Evolutionary conservation across 2,797 vertebrate genomes (phyloP).

Genomic region (Crypturellus tataupa): DNA sequence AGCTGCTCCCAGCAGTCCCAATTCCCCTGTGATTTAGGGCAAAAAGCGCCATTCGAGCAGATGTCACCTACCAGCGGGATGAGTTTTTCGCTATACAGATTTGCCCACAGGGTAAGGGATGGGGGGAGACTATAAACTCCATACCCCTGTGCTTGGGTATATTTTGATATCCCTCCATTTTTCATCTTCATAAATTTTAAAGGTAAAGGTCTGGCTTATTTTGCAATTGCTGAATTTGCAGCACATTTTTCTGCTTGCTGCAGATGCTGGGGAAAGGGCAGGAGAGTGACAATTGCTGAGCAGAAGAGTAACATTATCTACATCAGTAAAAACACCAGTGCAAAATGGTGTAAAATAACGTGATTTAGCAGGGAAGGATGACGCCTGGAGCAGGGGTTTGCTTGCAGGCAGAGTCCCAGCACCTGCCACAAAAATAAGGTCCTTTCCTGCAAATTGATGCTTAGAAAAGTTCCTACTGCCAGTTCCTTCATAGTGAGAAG

Average conservation of each 20-base stretch:
- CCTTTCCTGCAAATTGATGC: neutral
- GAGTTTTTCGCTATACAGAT: neutral
- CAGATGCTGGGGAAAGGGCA: neutral
- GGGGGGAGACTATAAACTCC: neutral
- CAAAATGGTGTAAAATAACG: neutral
- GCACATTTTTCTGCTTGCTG: neutral
- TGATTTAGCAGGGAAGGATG: neutral
- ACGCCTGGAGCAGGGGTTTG: rapidly evolving
- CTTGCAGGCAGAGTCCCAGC: neutral
- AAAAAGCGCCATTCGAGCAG: neutral
- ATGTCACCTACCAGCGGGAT: neutral
- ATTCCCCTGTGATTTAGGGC: neutral
- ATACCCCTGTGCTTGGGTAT: neutral
- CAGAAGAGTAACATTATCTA: neutral
- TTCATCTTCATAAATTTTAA: neutral
- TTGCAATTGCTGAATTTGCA: neutral
- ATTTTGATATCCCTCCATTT: neutral
- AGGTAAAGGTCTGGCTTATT: neutral
- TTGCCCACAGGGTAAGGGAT: neutral
- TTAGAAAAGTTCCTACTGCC: neutral
- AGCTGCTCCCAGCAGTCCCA: neutral
- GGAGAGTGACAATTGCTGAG: neutral
- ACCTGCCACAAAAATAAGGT: neutral
- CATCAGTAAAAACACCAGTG: neutral
- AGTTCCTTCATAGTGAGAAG: neutral